Evolutionary conservation across 2,888 invertebrate species (phyloP), one percentile per base, ranked within the genome.

Genomic region (Agrilus mali): DNA sequence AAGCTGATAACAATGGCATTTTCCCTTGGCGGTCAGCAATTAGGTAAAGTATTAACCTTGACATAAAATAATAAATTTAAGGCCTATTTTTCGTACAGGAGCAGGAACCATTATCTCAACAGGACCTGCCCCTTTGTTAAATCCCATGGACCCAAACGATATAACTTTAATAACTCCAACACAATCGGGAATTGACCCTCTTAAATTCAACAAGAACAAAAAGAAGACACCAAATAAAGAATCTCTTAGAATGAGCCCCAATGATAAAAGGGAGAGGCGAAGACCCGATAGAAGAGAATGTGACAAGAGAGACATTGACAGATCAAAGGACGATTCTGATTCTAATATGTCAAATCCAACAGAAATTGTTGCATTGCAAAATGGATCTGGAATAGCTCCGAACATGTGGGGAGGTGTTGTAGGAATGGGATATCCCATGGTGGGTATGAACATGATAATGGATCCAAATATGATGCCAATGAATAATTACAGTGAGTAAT

Each of bases 381-480:
- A 59, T 48, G 55, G 57, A 6, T 49, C 59, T 42, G 49, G 54
- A 10, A 38, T 61, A 39, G 59, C 57, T 15, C 58, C 65, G 1
- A 65, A 61, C 46, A 58, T 66, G 57, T 67, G 66, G 65, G 56
- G 63, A 34, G 60, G 62, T 33, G 61, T 67, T 55, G 61, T 67
- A 60, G 64, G 66, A 52, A 66, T 71, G 52, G 68, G 67, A 27
- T 73, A 72, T 54, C 68, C 71, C 1, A 67, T 72, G 62, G 70
- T 73, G 53, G 71, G 72, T 27, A 72, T 73, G 61, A 67, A 67
- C 45, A 76, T 80, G 72, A 73, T 79, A 60, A 73, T 79, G 68
- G 80, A 81, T 59, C 78, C 80, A 6, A 67, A 71, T 43, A 72
- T 77, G 68, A 74, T 80, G 72, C 60, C 69, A 8, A 68, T 72